phyloP scores from a whole-genome alignment of 2,113 vertebrate species.

The Amphiprion ocellaris region DNA sequence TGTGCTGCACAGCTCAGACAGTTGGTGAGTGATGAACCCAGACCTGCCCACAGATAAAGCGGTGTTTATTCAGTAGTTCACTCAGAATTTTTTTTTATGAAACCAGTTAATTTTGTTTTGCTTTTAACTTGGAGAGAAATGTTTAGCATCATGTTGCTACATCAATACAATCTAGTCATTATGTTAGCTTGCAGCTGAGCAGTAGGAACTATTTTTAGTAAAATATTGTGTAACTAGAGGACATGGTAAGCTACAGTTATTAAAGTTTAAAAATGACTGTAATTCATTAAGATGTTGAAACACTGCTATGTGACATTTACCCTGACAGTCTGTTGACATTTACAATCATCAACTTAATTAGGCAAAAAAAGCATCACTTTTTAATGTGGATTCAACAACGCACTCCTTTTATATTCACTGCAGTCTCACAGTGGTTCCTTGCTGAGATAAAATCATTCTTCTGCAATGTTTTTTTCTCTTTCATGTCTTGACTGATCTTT shows the following conservation, averaged over 20 bases:
- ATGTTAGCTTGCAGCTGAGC: not conserved
- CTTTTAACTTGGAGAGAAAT: not conserved
- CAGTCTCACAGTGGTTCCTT: no score
- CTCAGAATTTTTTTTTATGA: not conserved
- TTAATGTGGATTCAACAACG: no score
- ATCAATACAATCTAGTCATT: not conserved
- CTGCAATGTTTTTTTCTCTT: not conserved
- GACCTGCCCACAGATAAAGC: not conserved
- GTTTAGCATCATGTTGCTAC: not conserved
- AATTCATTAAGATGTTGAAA: no score
- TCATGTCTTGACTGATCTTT: not conserved
- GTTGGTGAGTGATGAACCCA: slow-evolving; percentile 87
- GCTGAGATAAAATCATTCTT: no score
- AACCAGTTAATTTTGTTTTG: not conserved
- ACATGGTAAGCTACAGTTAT: no score
- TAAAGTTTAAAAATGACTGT: no score
- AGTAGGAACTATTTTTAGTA: not conserved
- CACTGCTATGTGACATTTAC: no score
- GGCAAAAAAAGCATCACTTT: no score
- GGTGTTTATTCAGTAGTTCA: not conserved
- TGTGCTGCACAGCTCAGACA: slow-evolving; percentile 97
- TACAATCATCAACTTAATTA: no score
- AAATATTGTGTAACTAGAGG: not conserved
- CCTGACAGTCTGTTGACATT: no score
- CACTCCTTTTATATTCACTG: no score